phyloP scores from a whole-genome alignment of 2,888 invertebrate species.

The Troilus luridus region DNA sequence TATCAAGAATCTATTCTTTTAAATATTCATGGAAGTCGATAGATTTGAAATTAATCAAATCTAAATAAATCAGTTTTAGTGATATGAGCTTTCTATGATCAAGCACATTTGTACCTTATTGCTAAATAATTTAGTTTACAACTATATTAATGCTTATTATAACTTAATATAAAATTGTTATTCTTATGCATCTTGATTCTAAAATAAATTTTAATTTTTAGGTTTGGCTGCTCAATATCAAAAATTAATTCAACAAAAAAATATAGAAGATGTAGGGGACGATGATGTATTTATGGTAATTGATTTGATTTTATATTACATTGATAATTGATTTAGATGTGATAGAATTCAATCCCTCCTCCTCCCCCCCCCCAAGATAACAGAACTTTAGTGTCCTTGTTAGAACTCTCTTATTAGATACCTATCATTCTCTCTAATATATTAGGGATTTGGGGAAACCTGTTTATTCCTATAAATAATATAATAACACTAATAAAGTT shows the following conservation, averaged over 20 bases:
- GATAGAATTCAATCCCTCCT: neutral
- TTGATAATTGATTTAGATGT: neutral
- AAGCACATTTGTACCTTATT: neutral
- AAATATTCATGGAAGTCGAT: too few species aligned
- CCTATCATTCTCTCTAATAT: too few species aligned
- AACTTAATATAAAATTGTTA: neutral
- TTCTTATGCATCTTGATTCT: neutral
- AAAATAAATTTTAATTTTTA: slow-evolving; percentile 50
- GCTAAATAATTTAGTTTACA: neutral
- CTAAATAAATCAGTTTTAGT: neutral
- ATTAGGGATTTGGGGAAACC: too few species aligned
- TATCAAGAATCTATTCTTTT: too few species aligned
- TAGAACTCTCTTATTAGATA: too few species aligned
- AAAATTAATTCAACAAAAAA: slow-evolving; percentile 66
- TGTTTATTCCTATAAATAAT: too few species aligned
- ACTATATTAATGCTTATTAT: slow-evolving; percentile 14
- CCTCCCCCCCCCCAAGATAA: too few species aligned
- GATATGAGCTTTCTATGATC: neutral
- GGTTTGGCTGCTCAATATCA: slow-evolving; percentile 64
- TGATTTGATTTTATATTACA: slow-evolving; percentile 61
- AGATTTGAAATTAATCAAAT: too few species aligned
- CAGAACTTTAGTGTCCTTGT: too few species aligned
- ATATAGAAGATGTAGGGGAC: slow-evolving; percentile 87
- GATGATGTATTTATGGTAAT: slow-evolving; percentile 96
- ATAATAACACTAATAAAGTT: too few species aligned